These are phyloP conservation scores for Drymodes brunneopygia DNA, from an alignment of 2,113 vertebrate species.

Conservation along the genomic window DNA sequence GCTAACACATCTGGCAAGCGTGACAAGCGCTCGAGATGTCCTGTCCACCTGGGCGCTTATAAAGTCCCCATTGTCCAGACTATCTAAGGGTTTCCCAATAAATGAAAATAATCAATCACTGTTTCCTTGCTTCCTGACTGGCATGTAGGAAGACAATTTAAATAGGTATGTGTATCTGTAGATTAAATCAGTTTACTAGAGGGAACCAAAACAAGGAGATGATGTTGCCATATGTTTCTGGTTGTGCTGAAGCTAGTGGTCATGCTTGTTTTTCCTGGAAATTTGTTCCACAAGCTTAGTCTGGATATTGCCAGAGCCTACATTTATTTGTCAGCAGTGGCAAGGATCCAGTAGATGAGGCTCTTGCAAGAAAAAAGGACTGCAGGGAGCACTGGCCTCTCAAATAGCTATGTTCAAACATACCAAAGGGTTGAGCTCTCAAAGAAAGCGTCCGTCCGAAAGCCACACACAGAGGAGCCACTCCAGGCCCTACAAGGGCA, in stretches of 20 bases:
- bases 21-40: neutral
- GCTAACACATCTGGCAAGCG: neutral
- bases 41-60: neutral
- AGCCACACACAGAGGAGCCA: neutral
- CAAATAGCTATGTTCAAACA: neutral
- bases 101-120: slow-evolving; percentile 13
- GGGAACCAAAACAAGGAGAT: neutral
- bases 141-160: neutral
- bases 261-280: slow-evolving; percentile 38
- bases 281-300: slow-evolving; percentile 14
- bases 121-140: neutral
- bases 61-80: neutral
- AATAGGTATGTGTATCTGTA: neutral
- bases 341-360: neutral
- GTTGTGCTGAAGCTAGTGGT: slow-evolving; percentile 7
- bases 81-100: neutral
- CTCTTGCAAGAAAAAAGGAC: neutral
- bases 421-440: neutral
- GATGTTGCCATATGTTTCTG: slow-evolving; percentile 37
- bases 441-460: fast-evolving
- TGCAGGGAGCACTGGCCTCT: neutral
- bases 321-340: slow-evolving; percentile 24
- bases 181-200: slow-evolving; percentile 13
- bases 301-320: slow-evolving; percentile 6
- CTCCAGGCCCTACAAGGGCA: neutral